A percentile compares a stretch with the other conserved stretches of the same genome.
Conservation (phyloP, 2,888 invertebrate genomes). For the Melipona beecheii region DNA sequence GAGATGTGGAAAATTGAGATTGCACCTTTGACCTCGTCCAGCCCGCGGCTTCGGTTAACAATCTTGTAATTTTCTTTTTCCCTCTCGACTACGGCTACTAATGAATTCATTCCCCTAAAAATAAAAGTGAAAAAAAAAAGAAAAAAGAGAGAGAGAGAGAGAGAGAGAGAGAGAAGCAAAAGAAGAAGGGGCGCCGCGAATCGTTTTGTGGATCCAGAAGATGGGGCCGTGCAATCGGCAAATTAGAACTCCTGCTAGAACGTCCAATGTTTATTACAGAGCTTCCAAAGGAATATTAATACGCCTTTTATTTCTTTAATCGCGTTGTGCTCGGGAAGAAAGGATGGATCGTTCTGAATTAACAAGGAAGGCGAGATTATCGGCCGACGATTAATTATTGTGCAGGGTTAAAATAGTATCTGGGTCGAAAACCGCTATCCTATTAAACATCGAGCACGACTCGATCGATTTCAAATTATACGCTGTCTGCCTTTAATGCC, state of each 20-base stretch:
- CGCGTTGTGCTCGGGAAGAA: background rate
- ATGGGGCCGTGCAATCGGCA: conserved; percentile 22
- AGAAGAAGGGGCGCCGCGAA: background rate
- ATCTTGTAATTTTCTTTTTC: conserved; percentile 45
- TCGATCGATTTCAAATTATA: conserved; percentile 20
- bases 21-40: conserved; percentile 44
- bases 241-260: conserved; percentile 25
- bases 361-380: conserved; percentile 18
- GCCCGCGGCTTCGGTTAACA: conserved; percentile 46
- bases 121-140: background rate
- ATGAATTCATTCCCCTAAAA: conserved; percentile 47
- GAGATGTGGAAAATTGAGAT: conserved; percentile 60
- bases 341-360: conserved; percentile 13
- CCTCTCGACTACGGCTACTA: conserved; percentile 24
- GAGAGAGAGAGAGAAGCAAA: background rate
- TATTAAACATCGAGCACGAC: conserved; percentile 5
- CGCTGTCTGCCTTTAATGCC: background rate
- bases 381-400: conserved; percentile 17
- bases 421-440: conserved; percentile 17
- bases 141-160: background rate
- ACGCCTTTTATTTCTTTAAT: conserved; percentile 40
- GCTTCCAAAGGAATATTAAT: conserved; percentile 12
- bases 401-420: background rate
- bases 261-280: conserved; percentile 43
- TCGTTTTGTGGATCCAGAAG: conserved; percentile 29